These are phyloP conservation scores for Phanerotoma sp. DNA, from an alignment of 2,888 invertebrate species.

Conservation along the genomic window DNA sequence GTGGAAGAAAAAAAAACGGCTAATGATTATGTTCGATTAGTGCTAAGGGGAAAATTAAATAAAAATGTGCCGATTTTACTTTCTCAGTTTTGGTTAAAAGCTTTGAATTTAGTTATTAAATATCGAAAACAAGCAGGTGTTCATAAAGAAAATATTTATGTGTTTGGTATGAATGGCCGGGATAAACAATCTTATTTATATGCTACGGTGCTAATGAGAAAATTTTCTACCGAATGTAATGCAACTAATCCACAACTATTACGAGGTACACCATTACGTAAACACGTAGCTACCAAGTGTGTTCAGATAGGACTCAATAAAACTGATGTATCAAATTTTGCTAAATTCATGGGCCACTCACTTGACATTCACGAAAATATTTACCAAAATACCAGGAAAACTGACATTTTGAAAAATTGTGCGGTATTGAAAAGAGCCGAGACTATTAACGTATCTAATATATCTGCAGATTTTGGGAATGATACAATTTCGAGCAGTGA, in stretches of 20 bases:
- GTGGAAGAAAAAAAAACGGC: constrained; percentile 15
- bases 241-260: constrained; percentile 28
- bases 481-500: too few relatives aligned
- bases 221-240: constrained; percentile 23
- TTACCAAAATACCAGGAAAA: constrained; percentile 37
- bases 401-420: constrained; percentile 32
- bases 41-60: constrained; percentile 26
- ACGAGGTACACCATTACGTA: constrained; percentile 31
- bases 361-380: constrained; percentile 26
- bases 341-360: constrained; percentile 30
- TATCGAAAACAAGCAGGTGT: constrained; percentile 12
- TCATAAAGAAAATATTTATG: constrained; percentile 19
- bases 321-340: constrained; percentile 4
- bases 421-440: constrained; percentile 34
- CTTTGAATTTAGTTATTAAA: constrained; percentile 9
- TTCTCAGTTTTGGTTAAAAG: constrained; percentile 1
- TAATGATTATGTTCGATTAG: constrained; percentile 13
- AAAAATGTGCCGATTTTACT: constrained; percentile 26
- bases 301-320: constrained; percentile 8
- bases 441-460: too few relatives aligned
- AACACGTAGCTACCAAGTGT: constrained; percentile 35
- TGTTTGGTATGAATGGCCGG: constrained; percentile 24
- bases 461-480: too few relatives aligned
- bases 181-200: constrained; percentile 21
- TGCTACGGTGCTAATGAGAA: constrained; percentile 27